Evolutionary conservation across 2,888 invertebrate species (phyloP).

Genomic region (Drepana falcataria): DNA sequence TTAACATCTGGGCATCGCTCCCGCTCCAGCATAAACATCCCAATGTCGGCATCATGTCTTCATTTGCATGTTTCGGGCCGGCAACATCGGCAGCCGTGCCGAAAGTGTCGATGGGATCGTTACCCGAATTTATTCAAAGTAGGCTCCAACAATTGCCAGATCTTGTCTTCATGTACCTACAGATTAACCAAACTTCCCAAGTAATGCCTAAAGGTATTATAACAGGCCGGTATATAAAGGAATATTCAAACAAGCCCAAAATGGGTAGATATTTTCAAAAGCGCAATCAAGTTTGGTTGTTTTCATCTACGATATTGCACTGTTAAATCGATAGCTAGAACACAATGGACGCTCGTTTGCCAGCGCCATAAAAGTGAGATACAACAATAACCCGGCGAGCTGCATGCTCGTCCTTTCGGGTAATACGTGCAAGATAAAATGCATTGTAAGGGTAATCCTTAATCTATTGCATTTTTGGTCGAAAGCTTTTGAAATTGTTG

Average conservation of each 20-base stretch:
- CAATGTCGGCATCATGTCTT: constrained; percentile 60
- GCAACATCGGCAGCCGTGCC: constrained; percentile 39
- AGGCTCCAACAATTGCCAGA: constrained; percentile 19
- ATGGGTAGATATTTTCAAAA: constrained; percentile 31
- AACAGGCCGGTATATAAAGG: not conserved
- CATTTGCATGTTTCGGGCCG: constrained; percentile 65
- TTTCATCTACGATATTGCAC: constrained; percentile 55
- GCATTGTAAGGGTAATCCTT: constrained; percentile 42
- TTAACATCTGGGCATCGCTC: constrained; percentile 54
- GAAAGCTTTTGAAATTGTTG: constrained; percentile 13
- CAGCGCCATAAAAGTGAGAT: constrained; percentile 57
- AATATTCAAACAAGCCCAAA: constrained; percentile 1
- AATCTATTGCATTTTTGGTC: constrained; percentile 29
- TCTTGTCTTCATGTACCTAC: constrained; percentile 16
- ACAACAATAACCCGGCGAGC: constrained; percentile 46
- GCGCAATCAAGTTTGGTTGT: constrained; percentile 52
- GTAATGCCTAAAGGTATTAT: constrained; percentile 16
- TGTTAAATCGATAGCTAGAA: constrained; percentile 52
- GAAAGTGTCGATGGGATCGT: constrained; percentile 53
- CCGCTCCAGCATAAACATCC: constrained; percentile 53
- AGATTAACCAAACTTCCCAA: constrained; percentile 24
- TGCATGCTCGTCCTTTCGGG: constrained; percentile 33
- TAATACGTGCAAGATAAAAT: constrained; percentile 36
- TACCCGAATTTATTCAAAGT: constrained; percentile 56
- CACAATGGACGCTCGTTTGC: constrained; percentile 63